Evolutionary conservation across 1,140 invertebrate genomes (phyloP).

Genomic region (Drosophila bifasciata): DNA sequence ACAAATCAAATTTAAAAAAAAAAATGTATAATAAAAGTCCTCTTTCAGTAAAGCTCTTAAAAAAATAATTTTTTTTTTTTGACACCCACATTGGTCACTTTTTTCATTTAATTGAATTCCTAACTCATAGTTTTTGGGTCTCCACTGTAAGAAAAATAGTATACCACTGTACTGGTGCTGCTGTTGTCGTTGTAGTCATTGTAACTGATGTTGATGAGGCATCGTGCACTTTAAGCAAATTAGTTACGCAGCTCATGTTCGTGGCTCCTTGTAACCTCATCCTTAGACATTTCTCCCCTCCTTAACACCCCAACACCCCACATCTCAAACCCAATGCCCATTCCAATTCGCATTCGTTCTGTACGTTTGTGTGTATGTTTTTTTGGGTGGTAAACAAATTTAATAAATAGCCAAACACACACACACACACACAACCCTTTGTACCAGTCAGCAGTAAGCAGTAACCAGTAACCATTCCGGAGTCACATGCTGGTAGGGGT

Average conservation of each 20-base stretch:
- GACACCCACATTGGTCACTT: too few relatives aligned
- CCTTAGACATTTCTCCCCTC: neutral
- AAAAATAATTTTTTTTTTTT: too few relatives aligned
- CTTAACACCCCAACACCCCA: neutral
- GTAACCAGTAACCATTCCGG: neutral
- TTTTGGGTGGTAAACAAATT: slow-evolving; percentile 72
- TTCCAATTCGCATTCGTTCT: neutral
- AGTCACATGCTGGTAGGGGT: neutral
- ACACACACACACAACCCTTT: slow-evolving; percentile 77
- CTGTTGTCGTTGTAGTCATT: slow-evolving; percentile 9
- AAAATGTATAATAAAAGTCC: too few relatives aligned
- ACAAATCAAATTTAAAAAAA: too few relatives aligned
- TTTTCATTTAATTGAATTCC: too few relatives aligned
- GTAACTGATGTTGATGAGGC: slow-evolving; percentile 66
- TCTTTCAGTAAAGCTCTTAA: too few relatives aligned
- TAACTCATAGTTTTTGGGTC: too few relatives aligned
- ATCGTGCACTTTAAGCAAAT: slow-evolving; percentile 80
- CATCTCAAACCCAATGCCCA: neutral
- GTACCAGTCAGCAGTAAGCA: slow-evolving; percentile 10
- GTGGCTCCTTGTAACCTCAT: slow-evolving; percentile 35
- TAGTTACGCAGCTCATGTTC: slow-evolving; percentile 81
- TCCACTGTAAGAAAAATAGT: too few relatives aligned
- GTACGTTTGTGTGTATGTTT: slow-evolving; percentile 35
- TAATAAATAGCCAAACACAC: slow-evolving; percentile 80
- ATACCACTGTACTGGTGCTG: slow-evolving; percentile 18